Base-by-base conservation (phyloP, 2,888 invertebrate species). In the Chymomyza amoena region DNA sequence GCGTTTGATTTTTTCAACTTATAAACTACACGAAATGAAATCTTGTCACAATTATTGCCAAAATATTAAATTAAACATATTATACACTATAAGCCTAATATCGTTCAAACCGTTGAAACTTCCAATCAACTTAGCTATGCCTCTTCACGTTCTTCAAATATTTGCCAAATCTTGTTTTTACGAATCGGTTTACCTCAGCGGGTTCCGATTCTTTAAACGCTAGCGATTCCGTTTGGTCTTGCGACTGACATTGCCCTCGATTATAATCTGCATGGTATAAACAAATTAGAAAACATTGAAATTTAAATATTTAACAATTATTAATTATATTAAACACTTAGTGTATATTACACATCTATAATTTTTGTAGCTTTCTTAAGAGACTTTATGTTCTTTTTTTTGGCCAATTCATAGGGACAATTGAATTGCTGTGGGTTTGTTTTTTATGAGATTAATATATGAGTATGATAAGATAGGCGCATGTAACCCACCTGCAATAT, bases 401-500 rank as follows among this genome's bases (percentile, higher is more conserved):
- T 6, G 64, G 66, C 45, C 62, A 64, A 57, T 50, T 57, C 20
- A 74, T 69, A 66, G 2, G 79, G 81, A 72, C 80, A 87, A 61
- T 84, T 80, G 61, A 73, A 72, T 78, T 78, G 80, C 86, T 86
- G 77, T 69, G 72, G 63, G 65, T 52, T 54, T n/a, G 69, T 52
- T 9, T 50, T 16, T 54, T 39, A 45, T 36, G 56, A 50, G 32
- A 59, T 63, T 60, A 61, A 66, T 61, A 66, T 70, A 15, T 50
- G 56, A 64, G 61, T 45, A 16, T 36, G 32, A 63, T 64, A 57
- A 57, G 28, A 25, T 36, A 64, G 50, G 20, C 59, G 32, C 63
- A 15, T 15, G 52, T 15, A 6, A 60, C 75, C 80, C 89, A 96
- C 96, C 94, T 97, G 97, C 77, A 97, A 93, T 89, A 97, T 96